These are phyloP conservation scores for Myxocyprinus asiaticus DNA, from an alignment of 2,113 vertebrate genomes.

Conservation along the genomic window DNA sequence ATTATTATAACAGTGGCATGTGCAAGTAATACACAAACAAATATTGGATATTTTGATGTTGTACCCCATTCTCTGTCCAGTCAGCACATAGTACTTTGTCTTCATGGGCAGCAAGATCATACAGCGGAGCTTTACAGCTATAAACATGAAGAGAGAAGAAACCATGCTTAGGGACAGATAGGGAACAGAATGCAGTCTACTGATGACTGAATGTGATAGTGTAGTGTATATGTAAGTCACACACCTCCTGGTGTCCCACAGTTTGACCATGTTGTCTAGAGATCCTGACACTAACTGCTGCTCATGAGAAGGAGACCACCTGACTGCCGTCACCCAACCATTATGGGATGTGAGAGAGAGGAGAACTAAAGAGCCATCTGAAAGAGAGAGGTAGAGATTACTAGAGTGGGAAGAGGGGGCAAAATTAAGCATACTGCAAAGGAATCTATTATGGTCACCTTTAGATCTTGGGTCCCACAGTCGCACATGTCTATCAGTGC, in stretches of 20 bases:
- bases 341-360: conserved; percentile 93
- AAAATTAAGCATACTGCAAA: too few relatives aligned
- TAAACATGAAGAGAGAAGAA: conserved; percentile 46
- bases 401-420: too few relatives aligned
- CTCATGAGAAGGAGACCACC: conserved; percentile 91
- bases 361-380: conserved; percentile 92
- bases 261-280: conserved; percentile 93
- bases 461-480: conserved; percentile 94
- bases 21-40: not conserved
- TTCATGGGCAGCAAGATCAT: conserved; percentile 94
- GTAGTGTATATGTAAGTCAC: conserved; percentile 15
- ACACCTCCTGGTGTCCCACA: conserved; percentile 98
- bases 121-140: conserved; percentile 94
- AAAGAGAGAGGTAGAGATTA: not conserved
- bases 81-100: conserved; percentile 96
- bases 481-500: conserved; percentile 90
- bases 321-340: conserved; percentile 94
- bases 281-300: conserved; percentile 95
- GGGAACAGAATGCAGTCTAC: too few relatives aligned
- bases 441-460: conserved; percentile 70
- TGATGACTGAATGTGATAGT: too few relatives aligned
- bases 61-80: conserved; percentile 94
- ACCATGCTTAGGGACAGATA: not conserved
- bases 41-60: conserved; percentile 39
- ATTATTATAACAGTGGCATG: too few relatives aligned